Evolutionary conservation across 2,797 vertebrate species (phyloP), one percentile per base, ranked within the genome.

Genomic region (Eulemur coronatus): DNA sequence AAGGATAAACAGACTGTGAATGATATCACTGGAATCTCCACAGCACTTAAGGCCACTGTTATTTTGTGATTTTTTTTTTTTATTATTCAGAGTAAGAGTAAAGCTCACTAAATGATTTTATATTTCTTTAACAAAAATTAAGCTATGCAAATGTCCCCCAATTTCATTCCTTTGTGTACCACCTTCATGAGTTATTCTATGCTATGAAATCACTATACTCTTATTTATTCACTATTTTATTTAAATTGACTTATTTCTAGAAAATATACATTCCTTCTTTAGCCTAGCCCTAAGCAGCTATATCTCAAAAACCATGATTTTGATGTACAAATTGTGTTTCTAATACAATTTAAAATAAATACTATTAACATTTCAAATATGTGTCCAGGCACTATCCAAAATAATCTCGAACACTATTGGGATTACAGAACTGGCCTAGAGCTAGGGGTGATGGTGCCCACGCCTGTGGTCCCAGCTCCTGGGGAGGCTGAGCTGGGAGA

Each of bases 71-170:
- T 92, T 95, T 43, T 26, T 78, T 15, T 50, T 20, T 7, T 20
- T 7, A 2, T 20, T 57, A 82, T 28, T 61, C 61, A 28, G 6
- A 70, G 30, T 46, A 1, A 3, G 2, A 95, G 11, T 63, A 85
- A 92, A 95, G 2, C 12, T 94, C 55, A 78, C 59, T 78, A 87
- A 82, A 78, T 48, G 6, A 78, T 59, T 94, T 93, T 81, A 46
- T 52, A 20, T 65, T 92, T 92, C 48, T 89, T 94, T 52, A 72
- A 33, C 65, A 87, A 94, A 96, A 95, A 73, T 63, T 22, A 86
- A 65, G 52, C 35, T 92, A 88, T 52, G 41, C 57, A 67, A 84
- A 81, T 12, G 3, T 59, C 85, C 86, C 28, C 52, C 28, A 57
- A 18, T 73, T 81, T 94, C 38, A 82, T 48, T 70, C 65, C 24